phyloP scores from a whole-genome alignment of 2,113 vertebrate species.

The Tricholaema leucomelas region DNA sequence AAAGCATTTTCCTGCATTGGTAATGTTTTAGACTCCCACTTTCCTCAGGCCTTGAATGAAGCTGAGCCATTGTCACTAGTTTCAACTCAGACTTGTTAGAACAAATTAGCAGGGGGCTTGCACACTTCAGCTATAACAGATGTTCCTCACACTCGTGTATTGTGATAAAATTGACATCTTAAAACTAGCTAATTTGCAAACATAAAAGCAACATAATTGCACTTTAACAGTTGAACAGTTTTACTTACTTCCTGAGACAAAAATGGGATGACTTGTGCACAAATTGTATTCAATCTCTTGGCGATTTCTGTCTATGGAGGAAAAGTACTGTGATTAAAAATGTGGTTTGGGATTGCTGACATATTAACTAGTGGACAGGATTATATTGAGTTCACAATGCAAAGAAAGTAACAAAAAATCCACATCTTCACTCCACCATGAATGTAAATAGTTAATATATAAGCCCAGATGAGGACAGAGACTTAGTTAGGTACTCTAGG shows the following conservation, averaged over 20 bases:
- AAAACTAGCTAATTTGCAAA: constrained; percentile 83
- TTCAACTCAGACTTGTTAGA: constrained; percentile 65
- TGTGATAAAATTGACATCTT: constrained; percentile 81
- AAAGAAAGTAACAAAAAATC: not conserved
- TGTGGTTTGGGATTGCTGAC: not conserved
- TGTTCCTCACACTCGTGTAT: constrained; percentile 78
- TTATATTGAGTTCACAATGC: not conserved
- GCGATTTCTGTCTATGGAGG: constrained; percentile 92
- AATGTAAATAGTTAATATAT: not conserved
- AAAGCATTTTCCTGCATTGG: constrained; percentile 21
- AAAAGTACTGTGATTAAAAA: constrained; percentile 66
- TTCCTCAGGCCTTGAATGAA: constrained; percentile 44
- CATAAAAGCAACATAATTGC: constrained; percentile 80
- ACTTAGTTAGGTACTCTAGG: constrained; percentile 4
- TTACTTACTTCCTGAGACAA: constrained; percentile 98
- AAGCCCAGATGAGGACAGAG: not conserved
- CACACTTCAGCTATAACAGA: constrained; percentile 78
- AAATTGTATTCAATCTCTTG: constrained; percentile 98
- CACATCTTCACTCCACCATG: not conserved
- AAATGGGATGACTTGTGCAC: constrained; percentile 99
- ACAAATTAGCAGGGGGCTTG: constrained; percentile 69
- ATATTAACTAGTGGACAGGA: not conserved
- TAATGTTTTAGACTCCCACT: constrained; percentile 44
- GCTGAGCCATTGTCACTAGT: constrained; percentile 54
- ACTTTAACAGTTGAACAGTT: constrained; percentile 79